Base-by-base conservation (phyloP, 2,888 invertebrate genomes). In the Morpho deidamia region DNA sequence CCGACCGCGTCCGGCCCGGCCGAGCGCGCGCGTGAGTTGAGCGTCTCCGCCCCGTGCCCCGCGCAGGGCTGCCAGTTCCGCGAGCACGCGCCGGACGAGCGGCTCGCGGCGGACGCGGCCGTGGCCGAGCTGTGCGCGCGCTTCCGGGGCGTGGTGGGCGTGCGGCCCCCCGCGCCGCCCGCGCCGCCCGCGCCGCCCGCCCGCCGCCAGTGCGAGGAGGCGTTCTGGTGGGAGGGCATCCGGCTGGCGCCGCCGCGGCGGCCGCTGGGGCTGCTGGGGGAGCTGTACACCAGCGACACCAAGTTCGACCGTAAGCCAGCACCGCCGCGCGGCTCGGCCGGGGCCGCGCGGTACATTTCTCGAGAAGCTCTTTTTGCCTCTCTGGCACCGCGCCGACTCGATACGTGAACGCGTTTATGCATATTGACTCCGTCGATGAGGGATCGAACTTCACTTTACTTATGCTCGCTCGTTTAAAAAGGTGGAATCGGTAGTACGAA, bases 1-100 rank as follows among this genome's bases (percentile, higher is more conserved):
- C 65, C 94, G 94, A 95, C n/a, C n/a, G 95, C 32, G 95, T 95
- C 62, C 93, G 94, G 70, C 94, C 93, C 74, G 91, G 93, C n/a
- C 14, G 95, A 95, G 70, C 95, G 95, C 77, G 86, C 91, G 44
- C 91, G 94, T 1, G 90, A 92, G n/a, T n/a, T 60, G 91, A 94
- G 55, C 90, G 91, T 44, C 87, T 91, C 11, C n/a, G n/a, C n/a
- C n/a, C n/a, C n/a, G n/a, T n/a, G n/a, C n/a, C n/a, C n/a, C n/a
- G n/a, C n/a, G n/a, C 65, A 94, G 94, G 95, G 95, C 32, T 95
- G 95, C 62, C 93, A 94, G 70, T 94, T 93, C 74, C 91, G 93
- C 14, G 95, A 95, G 70, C 95, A 95, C 77, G 86, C 91, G 44
- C 91, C 94, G 1, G 90, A 92, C 60, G 91, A 94, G 55, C 90